These are phyloP conservation scores for Neodiprion pinetum DNA, from an alignment of 1,140 invertebrate genomes.

Conservation along the genomic window DNA sequence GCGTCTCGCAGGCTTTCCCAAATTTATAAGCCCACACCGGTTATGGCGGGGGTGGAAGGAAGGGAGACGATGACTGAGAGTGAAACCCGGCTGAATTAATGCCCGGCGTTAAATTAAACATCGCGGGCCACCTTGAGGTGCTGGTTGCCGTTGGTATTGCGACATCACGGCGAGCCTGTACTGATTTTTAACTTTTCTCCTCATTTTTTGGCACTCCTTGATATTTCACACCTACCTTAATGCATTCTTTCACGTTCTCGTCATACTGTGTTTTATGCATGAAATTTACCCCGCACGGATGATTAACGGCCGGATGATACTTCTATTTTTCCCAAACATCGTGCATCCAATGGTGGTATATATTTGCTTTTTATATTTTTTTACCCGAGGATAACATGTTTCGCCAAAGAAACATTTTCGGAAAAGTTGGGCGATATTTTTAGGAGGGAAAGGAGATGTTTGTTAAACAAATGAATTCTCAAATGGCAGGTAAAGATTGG, in stretches of 20 bases:
- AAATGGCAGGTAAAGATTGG: too few species aligned
- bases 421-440: too few species aligned
- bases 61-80: constrained; percentile 27
- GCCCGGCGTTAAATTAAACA: constrained; percentile 47
- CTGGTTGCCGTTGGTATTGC: not conserved
- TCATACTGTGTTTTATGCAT: not conserved
- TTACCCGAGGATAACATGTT: too few species aligned
- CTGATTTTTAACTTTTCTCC: not conserved
- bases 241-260: not conserved
- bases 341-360: too few species aligned
- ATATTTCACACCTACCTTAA: not conserved
- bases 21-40: constrained; percentile 50
- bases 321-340: too few species aligned
- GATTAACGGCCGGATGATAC: too few species aligned
- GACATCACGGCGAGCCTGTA: not conserved
- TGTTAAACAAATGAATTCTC: too few species aligned
- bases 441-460: too few species aligned
- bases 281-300: too few species aligned
- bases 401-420: too few species aligned
- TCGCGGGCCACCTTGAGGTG: constrained; percentile 3
- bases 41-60: constrained; percentile 22
- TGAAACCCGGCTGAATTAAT: constrained; percentile 47
- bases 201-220: not conserved
- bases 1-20: constrained; percentile 49
- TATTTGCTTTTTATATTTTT: too few species aligned